Evolutionary conservation across 2,797 vertebrate species (phyloP), one percentile per base, ranked within the genome.

Genomic region (Hippocampus kuda): DNA sequence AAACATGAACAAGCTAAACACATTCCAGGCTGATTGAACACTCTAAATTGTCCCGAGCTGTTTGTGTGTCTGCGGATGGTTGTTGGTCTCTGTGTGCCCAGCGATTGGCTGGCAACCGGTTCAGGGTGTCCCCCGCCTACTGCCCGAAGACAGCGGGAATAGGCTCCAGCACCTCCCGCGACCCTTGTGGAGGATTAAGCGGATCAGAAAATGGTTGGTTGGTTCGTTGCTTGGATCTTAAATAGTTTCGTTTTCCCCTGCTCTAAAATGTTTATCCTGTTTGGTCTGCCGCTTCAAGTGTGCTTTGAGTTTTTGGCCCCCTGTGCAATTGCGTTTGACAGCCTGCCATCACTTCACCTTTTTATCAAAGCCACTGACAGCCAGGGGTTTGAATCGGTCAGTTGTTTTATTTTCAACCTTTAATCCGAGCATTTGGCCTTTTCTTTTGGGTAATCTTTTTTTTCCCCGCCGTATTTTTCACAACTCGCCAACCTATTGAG

Each of bases 401-500:
- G n/a, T 34, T 13, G 3, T 42, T 16, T 44, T 64, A 9, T 62
- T 41, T 3, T 46, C 15, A 15, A 63, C 20, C 56, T 59, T 27
- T 59, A 46, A 41, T 12, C 56, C 24, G 60, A 22, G 30, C 10
- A n/a, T 66, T 9, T 66, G 38, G n/a, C 5, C 20, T 67, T 48
- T 44, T 73, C 38, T 24, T n/a, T 38, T 1, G 20, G 34, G 9
- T 7, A 48, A 49, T 70, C 51, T 54, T 71, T 66, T 51, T 62
- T 34, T 57, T 54, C 64, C 41, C 49, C 61, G 65, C 16, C 65
- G 16, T 71, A 68, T 79, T 54, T 68, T 24, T 74, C 60, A 68
- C 48, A 65, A 13, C 30, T 63, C 54, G 13, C 56, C 26, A 26
- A 30, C 12, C 26, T 2, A 16, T 59, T 59, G 26, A 15, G 11